Base-by-base conservation (phyloP, 2,888 invertebrate genomes). In the Aplocera efformata region DNA sequence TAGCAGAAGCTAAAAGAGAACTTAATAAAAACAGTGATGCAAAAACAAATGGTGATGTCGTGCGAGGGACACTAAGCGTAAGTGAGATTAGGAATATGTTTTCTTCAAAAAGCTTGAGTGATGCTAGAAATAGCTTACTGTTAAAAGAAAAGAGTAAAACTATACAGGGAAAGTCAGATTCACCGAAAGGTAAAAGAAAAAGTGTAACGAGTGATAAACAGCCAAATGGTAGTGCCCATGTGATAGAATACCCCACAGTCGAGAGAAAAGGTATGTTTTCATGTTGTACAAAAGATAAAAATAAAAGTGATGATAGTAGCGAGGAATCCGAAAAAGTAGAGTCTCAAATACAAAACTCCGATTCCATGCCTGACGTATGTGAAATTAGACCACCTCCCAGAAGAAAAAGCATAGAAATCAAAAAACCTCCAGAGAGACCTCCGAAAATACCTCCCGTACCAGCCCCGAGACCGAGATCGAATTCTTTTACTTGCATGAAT, bases 201-300 rank as follows among this genome's bases (percentile, higher is more conserved):
- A 86, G 85, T 54, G 46, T 77, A 3, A 46, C 72, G 6, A 60
- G 61, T 22, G 88, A 88, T 1, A 88, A 83, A 48, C 83, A 83
- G 27, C 57, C 79, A 0, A 88, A 88, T 46, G 84, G 86, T 7
- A 81, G 58, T 31, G 78, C 82, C 8, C 91, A 91, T 56, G 86
- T 93, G 24, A 93, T 93, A 62, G 93, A 93, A 63, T 93, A 93
- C 61, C 90, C 93, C 0, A 93, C 93, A 1, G 91, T 93, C 3
- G 93, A 93, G 68, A 86, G 93, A 27, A 93, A 92, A 79, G 91
- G 92, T 38, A 90, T 92, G 69, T 93, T 93, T 67, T 93, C 93
- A 1, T 93, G 93, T 64, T 93, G 93, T 62, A 91, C 91, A 37
- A 92, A 90, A 76, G 88, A 89, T 56, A 88, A 79, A 73, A 90